Evolutionary conservation across 2,113 vertebrate species (phyloP), one percentile per base, ranked within the genome.

Genomic region (Oncorhynchus gorbuscha): DNA sequence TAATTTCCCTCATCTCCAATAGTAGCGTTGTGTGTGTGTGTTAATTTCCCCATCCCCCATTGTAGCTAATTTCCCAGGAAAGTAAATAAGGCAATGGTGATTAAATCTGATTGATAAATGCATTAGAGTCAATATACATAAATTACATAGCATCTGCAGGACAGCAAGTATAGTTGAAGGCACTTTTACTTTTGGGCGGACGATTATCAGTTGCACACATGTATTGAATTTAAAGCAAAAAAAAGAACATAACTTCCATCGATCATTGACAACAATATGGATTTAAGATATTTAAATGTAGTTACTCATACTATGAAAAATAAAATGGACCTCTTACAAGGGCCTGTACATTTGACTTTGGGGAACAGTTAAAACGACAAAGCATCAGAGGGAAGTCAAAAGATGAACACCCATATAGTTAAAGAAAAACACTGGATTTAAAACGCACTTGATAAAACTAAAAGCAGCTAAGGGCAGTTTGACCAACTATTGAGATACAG

Each of bases 131-230:
- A 62, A 22, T 24, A 58, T 20, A 62, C n/a, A 62, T 22, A 62
- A 5, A 14, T 5, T 20, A 3, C 18, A 62, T 9, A 24, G 3
- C n/a, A 24, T 22, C 55, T 58, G 4, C 4, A 58, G 59, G 18
- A 62, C 20, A 9, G 30, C 28, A 28, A 24, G 64, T 68, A 30
- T 18, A 62, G n/a, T 73, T 55, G 0, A 48, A 73, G 58, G 4
- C 61, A 39, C 14, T 76, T 88, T 90, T 87, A 87, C 82, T 85
- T 73, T 45, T 11, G 9, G 1, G 8, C 0, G 28, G 18, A 70
- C 69, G 22, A 64, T n/a, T 9, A 51, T 9, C 6, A 39, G 35
- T 51, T 1, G 39, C 69, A 51, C 8, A 51, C 24, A 70, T 16
- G n/a, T n/a, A 22, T 24, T 62, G 2, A 62, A 62, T 22, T 9